Base-by-base conservation (phyloP, 2,888 invertebrate species). In the Himalopsyche anomala region DNA sequence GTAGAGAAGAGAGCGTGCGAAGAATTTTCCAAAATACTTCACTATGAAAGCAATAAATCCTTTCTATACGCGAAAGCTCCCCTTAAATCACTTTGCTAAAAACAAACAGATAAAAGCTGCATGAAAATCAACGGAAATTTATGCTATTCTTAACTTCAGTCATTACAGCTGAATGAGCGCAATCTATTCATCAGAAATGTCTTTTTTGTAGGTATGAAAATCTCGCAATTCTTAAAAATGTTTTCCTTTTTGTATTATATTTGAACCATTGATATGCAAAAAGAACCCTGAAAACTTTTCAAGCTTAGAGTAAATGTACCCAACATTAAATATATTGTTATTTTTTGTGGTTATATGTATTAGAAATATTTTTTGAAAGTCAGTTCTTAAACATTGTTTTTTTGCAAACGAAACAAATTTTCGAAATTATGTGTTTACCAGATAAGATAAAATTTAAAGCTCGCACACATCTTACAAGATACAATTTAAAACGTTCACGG, bases 21-120 rank as follows among this genome's bases (percentile, higher is more conserved):
- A 8, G 74, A 74, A 74, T 74, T 74, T 62, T 74, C 74, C 74
- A 36, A 74, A 74, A 74, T 36, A 74, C 74, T 36, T 74, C 19
- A 15, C 74, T 74, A 74, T 74, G 74, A 38, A 36, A 15, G 74
- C 74, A 74, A 74, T 74, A 74, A 74, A 74, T 74, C 74, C 74
- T 19, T 8, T 74, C 74, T 74, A 74, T 74, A 74, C 74, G 74
- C 74, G 74, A 74, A 36, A 74, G 36, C 28, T 74, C 38, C 36
- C 74, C 15, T 74, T 74, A 74, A 74, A 74, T 74, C 74, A 74
- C 74, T 74, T 74, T 74, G 74, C 28, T 74, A 74, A 74, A 74
- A 74, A 74, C 74, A 74, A 74, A 74, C 74, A 74, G 74, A 36
- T 74, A 74, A 74, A 74, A 74, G 74, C 74, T 74, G 74, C 74